Base-by-base conservation (phyloP, 2,113 vertebrate genomes). In the Embiotoca jacksoni region DNA sequence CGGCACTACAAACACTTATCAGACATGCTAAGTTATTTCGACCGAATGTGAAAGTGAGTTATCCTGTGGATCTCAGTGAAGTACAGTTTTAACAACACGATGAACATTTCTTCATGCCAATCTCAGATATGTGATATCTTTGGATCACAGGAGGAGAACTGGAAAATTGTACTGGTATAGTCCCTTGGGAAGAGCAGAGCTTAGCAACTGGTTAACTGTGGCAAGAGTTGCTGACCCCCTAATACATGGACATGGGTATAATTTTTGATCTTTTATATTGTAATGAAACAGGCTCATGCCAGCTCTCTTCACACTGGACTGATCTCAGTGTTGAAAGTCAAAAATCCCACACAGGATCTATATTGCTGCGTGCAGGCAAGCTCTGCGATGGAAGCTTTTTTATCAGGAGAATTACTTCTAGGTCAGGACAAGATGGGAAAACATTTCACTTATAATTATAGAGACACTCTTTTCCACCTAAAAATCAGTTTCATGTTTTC, bases 291-390 rank as follows among this genome's bases (percentile, higher is more conserved):
- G 44, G 33, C 58, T 69, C 37, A 46, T 66, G 60, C 47, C 59
- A 47, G 32, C 33, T 74, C 54, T 50, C 39, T 71, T 23, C 9
- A 33, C 46, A 68, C 31, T 56, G 46, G 39, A 39, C 56, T n/a
- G 41, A 35, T 72, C 32, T 57, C 35, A 31, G 16, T 57, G 36
- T 32, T 75, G 37, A 35, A 70, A 75, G 55, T 57, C 23, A 54
- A 81, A 66, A 70, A 66, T 46, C 75, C 75, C 71, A 59, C 53
- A 2, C 73, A 72, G 10, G 33, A 14, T 62, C 36, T 66, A 56
- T 11, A 52, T 16, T 32, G 41, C 39, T 55, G 23, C 35, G 68
- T 23, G 5, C 62, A 46, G 15, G 8, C 37, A 46, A 9, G 9
- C 33, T 41, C 11, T 60, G 33, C 15, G 30, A 37, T 60, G 32